Base-by-base conservation (phyloP, 2,797 vertebrate species). In the Hafferia zeledoni region DNA sequence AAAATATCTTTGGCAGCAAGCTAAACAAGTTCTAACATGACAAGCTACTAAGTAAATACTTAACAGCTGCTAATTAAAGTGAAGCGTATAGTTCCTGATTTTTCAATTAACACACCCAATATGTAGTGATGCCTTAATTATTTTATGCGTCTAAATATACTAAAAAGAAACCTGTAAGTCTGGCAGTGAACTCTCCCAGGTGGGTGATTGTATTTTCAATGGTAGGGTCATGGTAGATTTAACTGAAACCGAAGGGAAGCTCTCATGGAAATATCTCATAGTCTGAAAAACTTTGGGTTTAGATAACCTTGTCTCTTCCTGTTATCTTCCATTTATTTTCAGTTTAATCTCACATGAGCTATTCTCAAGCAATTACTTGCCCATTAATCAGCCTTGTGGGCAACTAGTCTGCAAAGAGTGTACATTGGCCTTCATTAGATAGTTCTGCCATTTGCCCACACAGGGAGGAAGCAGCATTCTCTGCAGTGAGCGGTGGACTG, bases 1-100 rank as follows among this genome's bases (percentile, higher is more conserved):
- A 88, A 90, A 79, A 79, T 90, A 79, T 49, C 31, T 72, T 74
- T 74, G 78, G 85, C 83, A 85, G n/a, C 27, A 67, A 81, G 60
- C 64, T 86, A 74, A 91, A 47, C 39, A 63, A 77, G 15, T 49
- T 77, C 17, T 53, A 76, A 47, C 31, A 64, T 77, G 74, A 83
- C 33, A 80, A 84, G 19, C 41, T 90, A 35, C 71, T 11, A 44
- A 84, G 74, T 82, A 94, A 94, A 90, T 69, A 74, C 78, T 77
- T 76, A 96, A 70, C 67, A 83, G 67, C 83, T 95, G 80, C 84
- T 97, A 87, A 95, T 95, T 94, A 90, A 93, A 92, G 75, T 82
- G 87, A 43, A 91, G 72, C 69, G 37, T 18, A 11, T 75, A 92
- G 68, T 85, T 59, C 44, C 59, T 83, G 76, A 71, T 91, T 95